phyloP scores from a whole-genome alignment of 2,888 invertebrate genomes.

The Invenusta paracnida region DNA sequence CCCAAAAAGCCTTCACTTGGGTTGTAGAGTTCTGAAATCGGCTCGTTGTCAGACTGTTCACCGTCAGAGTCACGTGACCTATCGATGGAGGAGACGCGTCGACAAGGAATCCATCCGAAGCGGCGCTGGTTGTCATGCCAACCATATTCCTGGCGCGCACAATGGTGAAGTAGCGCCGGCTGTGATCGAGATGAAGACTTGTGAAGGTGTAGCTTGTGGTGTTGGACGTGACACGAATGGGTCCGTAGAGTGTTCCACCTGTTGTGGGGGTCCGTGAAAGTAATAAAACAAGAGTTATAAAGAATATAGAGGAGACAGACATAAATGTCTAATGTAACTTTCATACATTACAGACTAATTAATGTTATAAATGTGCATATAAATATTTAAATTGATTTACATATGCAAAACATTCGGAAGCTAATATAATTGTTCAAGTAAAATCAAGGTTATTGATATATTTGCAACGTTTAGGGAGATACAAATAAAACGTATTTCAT shows the following conservation, averaged over 20 bases:
- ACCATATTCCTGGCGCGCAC: neutral
- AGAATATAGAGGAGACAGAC: too few species aligned
- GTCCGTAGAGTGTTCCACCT: neutral
- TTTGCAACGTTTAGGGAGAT: too few species aligned
- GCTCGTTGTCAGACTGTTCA: neutral
- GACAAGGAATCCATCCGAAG: neutral
- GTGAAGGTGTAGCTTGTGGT: neutral
- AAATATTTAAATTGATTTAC: too few species aligned
- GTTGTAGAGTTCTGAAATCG: neutral
- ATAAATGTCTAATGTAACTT: too few species aligned
- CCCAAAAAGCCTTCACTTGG: neutral
- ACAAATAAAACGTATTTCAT: too few species aligned
- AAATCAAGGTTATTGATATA: too few species aligned
- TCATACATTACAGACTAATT: too few species aligned
- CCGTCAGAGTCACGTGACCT: neutral
- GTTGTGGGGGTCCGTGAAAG: too few species aligned
- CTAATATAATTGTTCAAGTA: too few species aligned
- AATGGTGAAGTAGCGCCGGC: neutral
- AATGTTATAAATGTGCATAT: too few species aligned
- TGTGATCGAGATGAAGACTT: neutral
- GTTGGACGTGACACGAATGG: neutral
- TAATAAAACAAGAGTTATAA: too few species aligned
- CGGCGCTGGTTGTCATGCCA: neutral
- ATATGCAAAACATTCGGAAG: too few species aligned
- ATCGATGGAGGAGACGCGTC: neutral